Evolutionary conservation across 2,888 invertebrate species (phyloP), one percentile per base, ranked within the genome.

Genomic region (Zygogramma bicolorata): DNA sequence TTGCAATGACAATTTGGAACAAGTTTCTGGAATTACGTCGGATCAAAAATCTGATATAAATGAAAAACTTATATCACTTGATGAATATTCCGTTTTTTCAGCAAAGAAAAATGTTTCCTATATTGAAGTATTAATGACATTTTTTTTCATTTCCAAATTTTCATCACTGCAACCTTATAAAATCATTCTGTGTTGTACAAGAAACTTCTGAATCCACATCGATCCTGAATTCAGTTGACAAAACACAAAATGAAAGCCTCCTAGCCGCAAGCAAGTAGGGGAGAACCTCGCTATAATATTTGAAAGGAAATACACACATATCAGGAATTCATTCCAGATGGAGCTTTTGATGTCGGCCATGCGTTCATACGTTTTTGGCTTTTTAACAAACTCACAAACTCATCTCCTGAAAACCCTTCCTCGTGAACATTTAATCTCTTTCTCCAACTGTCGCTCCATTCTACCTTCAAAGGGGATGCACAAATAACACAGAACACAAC

Each of bases 251-350:
- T 53, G 8, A 53, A 53, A 25, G 6, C 25, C 7, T 53, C 25
- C 10, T 7, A 20, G 46, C 20, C 8, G 8, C 15, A 18, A 46
- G 46, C 10, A 22, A 46, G 34, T n/a, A 27, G n/a, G 27, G 73
- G 40, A 65, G 71, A 67, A 61, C 73, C 63, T 53, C 65, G 61
- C 66, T 63, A 73, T 71, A 71, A 75, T 73, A 75, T 75, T 68
- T 70, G 69, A 76, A 77, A 76, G 75, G 75, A 78, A 75, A 79
- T 74, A 73, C 76, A 74, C 76, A 77, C 75, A 79, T 77, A 81
- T 78, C 77, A 81, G 80, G 77, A 82, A 80, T 83, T 82, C 83
- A 83, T 83, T 82, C 80, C 80, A 71, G 74, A 53, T 62, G 46
- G 60, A 70, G 71, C 73, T 81, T 83, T 83, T 82, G 81, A 82